Evolutionary conservation across 2,888 invertebrate genomes (phyloP).

Genomic region (Callyntrura sp.): DNA sequence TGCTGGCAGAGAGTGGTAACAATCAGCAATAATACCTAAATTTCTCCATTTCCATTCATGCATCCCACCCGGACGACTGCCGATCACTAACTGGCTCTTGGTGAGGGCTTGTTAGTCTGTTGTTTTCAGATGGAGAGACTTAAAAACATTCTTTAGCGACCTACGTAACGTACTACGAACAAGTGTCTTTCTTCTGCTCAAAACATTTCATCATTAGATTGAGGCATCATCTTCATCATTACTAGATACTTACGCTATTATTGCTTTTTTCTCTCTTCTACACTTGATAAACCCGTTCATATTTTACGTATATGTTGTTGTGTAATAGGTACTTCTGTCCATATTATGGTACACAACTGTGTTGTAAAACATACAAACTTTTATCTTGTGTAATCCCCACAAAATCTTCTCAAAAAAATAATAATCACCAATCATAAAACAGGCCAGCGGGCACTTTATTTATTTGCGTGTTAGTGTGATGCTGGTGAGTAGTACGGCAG

Average conservation of each 20-base stretch:
- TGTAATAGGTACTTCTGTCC: not conserved
- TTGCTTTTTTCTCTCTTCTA: not conserved
- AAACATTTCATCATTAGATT: conserved; percentile 16
- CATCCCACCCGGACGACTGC: conserved; percentile 70
- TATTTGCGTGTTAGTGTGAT: not conserved
- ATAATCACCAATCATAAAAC: conserved; percentile 57
- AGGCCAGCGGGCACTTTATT: conserved; percentile 50
- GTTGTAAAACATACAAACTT: conserved; percentile 20
- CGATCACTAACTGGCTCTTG: conserved; percentile 65
- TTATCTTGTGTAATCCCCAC: conserved; percentile 47
- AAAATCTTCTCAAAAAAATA: conserved; percentile 58
- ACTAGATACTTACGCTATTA: not conserved
- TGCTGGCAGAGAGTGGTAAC: too few relatives aligned
- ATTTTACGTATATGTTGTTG: too few relatives aligned
- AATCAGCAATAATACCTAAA: not conserved
- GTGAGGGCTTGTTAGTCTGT: not conserved
- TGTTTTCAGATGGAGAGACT: not conserved
- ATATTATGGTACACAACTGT: not conserved
- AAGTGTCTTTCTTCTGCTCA: conserved; percentile 13
- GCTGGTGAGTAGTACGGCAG: not conserved
- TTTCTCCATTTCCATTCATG: conserved; percentile 45
- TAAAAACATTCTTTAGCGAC: not conserved
- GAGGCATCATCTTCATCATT: not conserved
- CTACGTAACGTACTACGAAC: conserved; percentile 25
- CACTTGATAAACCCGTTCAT: too few relatives aligned